Evolutionary conservation across 2,113 vertebrate species (phyloP), one percentile per base, ranked within the genome.

Genomic region (Periophthalmus modestus): DNA sequence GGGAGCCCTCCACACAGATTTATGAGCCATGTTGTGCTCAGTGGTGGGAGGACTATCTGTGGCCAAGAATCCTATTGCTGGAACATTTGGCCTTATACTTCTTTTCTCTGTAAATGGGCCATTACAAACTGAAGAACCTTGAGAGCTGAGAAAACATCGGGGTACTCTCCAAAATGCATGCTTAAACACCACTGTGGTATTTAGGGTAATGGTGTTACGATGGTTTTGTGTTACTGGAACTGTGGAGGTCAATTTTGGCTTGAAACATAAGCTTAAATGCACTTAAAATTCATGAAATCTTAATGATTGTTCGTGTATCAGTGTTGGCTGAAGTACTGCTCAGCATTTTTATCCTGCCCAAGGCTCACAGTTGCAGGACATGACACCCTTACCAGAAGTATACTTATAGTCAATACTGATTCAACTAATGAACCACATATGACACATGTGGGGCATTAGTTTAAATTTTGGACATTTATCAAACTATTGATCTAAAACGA

Each of bases 1-100:
- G 82, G 82, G 73, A 87, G 78, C 80, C 73, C 67, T 88, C 89
- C 80, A 48, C 73, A 48, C 76, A 82, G 86, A 90, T 92, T 89
- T 91, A 92, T 86, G 85, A 75, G 82, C 88, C 79, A 39, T 78
- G 86, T 73, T 81, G 72, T 80, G 84, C 75, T 82, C 84, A 65
- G 82, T 68, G 69, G 78, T 72, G 66, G 79, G 84, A 82, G 18
- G 34, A 61, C 62, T 71, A 69, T 43, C 74, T 73, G 68, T 52
- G 77, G 69, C 74, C 69, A 70, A 81, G 66, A 73, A 74, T 69
- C 62, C 39, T 75, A 78, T 34, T 77, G 68, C 79, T 59, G 73
- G 34, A 68, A 58, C 62, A 68, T 65, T 0, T 71, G 77, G 58
- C 54, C 72, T 54, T 59, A 55, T 28, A 34, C 33, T 19, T 83